phyloP scores from a whole-genome alignment of 2,797 vertebrate species.

The Clarias pachynema region DNA sequence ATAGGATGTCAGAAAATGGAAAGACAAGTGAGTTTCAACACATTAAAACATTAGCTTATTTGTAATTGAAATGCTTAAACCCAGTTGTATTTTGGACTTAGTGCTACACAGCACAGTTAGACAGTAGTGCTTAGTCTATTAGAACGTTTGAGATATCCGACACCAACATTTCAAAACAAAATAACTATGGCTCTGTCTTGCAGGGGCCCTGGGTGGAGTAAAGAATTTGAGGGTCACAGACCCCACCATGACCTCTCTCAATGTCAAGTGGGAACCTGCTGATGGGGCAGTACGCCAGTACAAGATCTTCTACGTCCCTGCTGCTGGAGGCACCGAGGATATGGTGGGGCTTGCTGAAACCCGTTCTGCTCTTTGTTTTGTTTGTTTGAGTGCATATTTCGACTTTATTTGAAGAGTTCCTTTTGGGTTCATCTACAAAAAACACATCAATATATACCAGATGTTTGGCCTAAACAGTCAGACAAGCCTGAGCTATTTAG shows the following conservation, averaged over 20 bases:
- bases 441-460: slow-evolving; percentile 5
- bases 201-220: slow-evolving; percentile 88
- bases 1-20: slow-evolving; percentile 82
- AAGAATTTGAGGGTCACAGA: slow-evolving; percentile 87
- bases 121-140: not conserved
- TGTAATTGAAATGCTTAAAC: not conserved
- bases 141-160: not conserved
- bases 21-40: slow-evolving; percentile 84
- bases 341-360: slow-evolving; percentile 74
- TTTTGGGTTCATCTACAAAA: not conserved
- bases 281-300: slow-evolving; percentile 92
- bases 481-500: not conserved
- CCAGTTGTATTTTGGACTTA: not conserved
- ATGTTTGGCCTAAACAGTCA: not conserved
- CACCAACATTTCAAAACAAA: slow-evolving; percentile 12
- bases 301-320: slow-evolving; percentile 87
- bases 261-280: slow-evolving; percentile 89
- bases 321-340: slow-evolving; percentile 82
- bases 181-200: not conserved
- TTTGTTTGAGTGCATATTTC: slow-evolving; percentile 16
- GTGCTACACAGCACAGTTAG: not conserved
- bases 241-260: slow-evolving; percentile 91
- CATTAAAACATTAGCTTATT: not conserved
- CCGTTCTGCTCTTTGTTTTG: not conserved
- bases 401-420: slow-evolving; percentile 11